Evolutionary conservation across 2,797 vertebrate genomes (phyloP).

Genomic region (Amblyopsis hoosieri): DNA sequence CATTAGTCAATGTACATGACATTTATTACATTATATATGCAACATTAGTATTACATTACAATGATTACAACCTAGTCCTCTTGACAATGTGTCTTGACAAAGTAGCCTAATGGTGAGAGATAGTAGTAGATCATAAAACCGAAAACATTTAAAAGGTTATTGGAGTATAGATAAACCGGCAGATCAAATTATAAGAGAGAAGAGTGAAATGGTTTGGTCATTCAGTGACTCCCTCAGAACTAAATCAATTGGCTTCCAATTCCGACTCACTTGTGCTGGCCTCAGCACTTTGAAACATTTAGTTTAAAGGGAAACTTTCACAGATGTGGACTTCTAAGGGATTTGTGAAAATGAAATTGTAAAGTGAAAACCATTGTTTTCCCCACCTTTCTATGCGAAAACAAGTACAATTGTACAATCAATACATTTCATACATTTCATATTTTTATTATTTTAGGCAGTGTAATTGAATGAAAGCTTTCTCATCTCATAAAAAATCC

Average conservation of each 20-base stretch:
- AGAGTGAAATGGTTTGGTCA: neutral
- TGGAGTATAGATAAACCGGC: neutral
- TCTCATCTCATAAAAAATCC: too few species aligned
- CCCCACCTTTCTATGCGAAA: constrained; percentile 3
- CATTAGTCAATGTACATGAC: too few species aligned
- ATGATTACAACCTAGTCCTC: neutral
- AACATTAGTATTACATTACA: too few species aligned
- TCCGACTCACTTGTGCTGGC: too few species aligned
- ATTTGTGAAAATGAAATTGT: neutral
- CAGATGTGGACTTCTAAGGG: neutral
- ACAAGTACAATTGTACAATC: neutral
- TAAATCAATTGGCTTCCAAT: too few species aligned
- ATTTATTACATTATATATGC: too few species aligned
- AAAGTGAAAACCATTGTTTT: neutral
- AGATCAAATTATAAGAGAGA: neutral
- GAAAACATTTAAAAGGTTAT: neutral
- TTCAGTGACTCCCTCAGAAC: neutral
- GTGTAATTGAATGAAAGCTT: too few species aligned
- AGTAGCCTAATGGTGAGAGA: neutral
- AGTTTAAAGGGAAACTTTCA: neutral
- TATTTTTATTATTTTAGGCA: too few species aligned
- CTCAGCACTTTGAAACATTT: neutral
- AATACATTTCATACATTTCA: too few species aligned
- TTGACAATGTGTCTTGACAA: neutral
- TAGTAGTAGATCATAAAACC: neutral